These are phyloP conservation scores for Strongylocentrotus purpuratus DNA, from an alignment of 35 echinoderm and acorn worm species.

Conservation along the genomic window DNA sequence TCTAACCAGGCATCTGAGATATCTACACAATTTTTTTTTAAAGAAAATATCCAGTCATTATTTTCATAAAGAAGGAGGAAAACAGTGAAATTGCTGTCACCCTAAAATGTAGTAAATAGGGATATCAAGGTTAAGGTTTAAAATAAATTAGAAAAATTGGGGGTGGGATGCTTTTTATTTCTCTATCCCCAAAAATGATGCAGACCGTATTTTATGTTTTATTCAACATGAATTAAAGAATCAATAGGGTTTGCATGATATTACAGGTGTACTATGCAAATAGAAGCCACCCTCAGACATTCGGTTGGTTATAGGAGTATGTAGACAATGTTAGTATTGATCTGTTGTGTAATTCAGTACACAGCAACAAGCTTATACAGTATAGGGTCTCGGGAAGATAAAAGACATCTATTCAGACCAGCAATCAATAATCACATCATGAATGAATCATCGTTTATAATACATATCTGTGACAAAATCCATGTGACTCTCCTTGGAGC, in stretches of 20 bases:
- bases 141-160: no score
- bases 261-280: no score
- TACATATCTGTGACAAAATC: not conserved
- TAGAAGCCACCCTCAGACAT: no score
- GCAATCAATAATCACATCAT: not conserved
- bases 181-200: no score
- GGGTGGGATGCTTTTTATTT: no score
- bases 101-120: no score
- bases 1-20: constrained; percentile 89
- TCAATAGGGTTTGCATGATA: no score
- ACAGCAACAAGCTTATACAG: not conserved
- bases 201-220: no score
- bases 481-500: not conserved
- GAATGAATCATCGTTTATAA: not conserved
- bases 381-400: not conserved
- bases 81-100: not conserved
- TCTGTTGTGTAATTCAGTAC: not conserved
- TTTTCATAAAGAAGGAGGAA: not conserved
- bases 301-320: not conserved
- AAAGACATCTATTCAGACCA: not conserved
- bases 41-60: not conserved
- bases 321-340: not conserved
- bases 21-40: not conserved
- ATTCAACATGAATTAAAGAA: no score
- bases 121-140: no score